Evolutionary conservation across 2,113 vertebrate species (phyloP), one percentile per base, ranked within the genome.

Genomic region (Albula glossodonta): DNA sequence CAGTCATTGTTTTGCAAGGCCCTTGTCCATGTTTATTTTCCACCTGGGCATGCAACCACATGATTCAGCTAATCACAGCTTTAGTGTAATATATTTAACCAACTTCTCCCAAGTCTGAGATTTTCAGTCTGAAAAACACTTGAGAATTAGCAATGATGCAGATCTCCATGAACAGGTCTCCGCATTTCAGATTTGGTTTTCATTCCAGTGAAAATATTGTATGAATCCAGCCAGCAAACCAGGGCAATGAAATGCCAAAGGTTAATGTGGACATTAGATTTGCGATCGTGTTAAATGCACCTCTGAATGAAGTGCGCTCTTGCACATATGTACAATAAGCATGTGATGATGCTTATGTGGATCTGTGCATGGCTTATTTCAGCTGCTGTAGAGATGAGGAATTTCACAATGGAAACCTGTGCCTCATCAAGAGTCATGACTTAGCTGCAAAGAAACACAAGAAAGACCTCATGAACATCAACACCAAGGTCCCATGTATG

Each of bases 371-470:
- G 60, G 60, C 88, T 63, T 91, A 70, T 93, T 93, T 85, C 93
- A 99, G 97, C 93, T 97, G 97, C 91, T 95, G 96, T 92, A 96
- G 95, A 91, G 94, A 96, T 88, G 96, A 97, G 25, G 96, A 96
- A 51, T 95, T 96, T 90, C 97, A 97, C 89, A 98, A 99, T 91
- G 98, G 98, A 92, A 99, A 99, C 90, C 90, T 98, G 90, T 96
- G 97, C 93, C 96, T 97, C 90, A 96, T 96, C 88, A 93, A 98
- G 74, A 96, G 94, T 91, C 99, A 97, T 60, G 98, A 99, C 80
- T 94, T 98, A 89, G 96, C 96, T 86, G 97, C 96, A 89, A 99
- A 98, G 95, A 99, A 99, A 94, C 96, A 98, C 90, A 99, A 97
- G 92, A 99, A 99, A 90, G 98, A 99, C 90, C 92, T 97, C 0